phyloP scores from a whole-genome alignment of 2,888 invertebrate species.

The Apodemia zela region DNA sequence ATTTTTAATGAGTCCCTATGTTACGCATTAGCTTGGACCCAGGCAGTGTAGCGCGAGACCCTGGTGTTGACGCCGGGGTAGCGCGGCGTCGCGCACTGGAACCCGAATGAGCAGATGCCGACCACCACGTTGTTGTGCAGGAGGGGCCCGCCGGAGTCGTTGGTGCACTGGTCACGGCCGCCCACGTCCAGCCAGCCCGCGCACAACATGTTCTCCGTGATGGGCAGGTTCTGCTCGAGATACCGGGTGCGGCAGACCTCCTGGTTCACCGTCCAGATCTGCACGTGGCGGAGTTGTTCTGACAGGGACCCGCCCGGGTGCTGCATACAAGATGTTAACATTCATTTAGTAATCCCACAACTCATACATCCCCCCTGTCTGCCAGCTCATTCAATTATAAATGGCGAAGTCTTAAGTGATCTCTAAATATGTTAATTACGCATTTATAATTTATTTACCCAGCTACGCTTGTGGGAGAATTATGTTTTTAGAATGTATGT shows the following conservation, averaged over 20 bases:
- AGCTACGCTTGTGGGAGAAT: too few relatives aligned
- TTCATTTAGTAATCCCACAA: too few relatives aligned
- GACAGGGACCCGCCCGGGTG: too few relatives aligned
- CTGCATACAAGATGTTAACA: too few relatives aligned
- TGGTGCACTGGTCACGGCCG: slow-evolving; percentile 38
- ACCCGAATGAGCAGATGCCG: slow-evolving; percentile 33
- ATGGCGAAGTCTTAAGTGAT: too few relatives aligned
- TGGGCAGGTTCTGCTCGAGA: slow-evolving; percentile 21
- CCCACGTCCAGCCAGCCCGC: too few relatives aligned
- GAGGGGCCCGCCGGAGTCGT: slow-evolving; percentile 34
- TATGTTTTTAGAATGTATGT: too few relatives aligned
- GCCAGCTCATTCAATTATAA: slow-evolving; percentile 38
- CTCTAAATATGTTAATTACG: too few relatives aligned
- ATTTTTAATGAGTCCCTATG: not conserved
- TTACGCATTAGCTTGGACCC: slow-evolving; percentile 34
- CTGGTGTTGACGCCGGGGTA: slow-evolving; percentile 35
- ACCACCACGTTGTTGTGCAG: slow-evolving; percentile 31
- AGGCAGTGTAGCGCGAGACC: slow-evolving; percentile 29
- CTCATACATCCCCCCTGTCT: slow-evolving; percentile 39
- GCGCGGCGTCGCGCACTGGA: slow-evolving; percentile 26
- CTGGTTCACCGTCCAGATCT: too few relatives aligned
- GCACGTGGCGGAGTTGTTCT: too few relatives aligned
- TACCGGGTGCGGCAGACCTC: slow-evolving; percentile 42
- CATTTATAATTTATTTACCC: too few relatives aligned
- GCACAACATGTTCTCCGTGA: slow-evolving; percentile 45